Base-by-base conservation (phyloP, 2,113 vertebrate species). In the Dendropsophus ebraccatus region DNA sequence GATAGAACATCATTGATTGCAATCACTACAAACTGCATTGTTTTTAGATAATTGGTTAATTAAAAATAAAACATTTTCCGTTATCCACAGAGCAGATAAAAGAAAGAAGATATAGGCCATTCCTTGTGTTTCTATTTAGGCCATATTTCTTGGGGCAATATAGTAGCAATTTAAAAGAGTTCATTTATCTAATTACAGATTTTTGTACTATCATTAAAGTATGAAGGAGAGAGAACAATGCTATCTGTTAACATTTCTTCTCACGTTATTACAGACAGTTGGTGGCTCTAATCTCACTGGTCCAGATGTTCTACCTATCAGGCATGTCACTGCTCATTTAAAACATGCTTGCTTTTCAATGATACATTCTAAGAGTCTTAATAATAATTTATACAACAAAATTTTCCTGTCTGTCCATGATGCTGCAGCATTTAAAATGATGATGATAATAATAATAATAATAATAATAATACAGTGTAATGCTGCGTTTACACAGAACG, bases 201-300 rank as follows among this genome's bases (percentile, higher is more conserved):
- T 86, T 86, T 62, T 86, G 19, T 81, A 70, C 50, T 50, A 81
- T 81, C 77, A 86, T 86, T 86, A 74, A 81, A 86, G 77, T 86
- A 67, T 86, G 77, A 60, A 86, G 67, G 28, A 70, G 25, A 52
- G 67, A 81, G 85, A 81, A 86, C 69, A 86, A 49, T 62, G 25
- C 54, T 81, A 74, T 86, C 67, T 73, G 23, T 7, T 35, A 65
- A 50, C 25, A 62, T 58, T 45, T 85, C 58, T 17, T 84, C 77
- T 60, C 30, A 30, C 35, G 76, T 56, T 72, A 41, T 25, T 52
- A 37, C 35, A 62, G 52, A 81, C 74, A 81, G 65, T 86, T 50
- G 84, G 76, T 86, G 49, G 76, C 76, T 65, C 21, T 86, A 81
- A 86, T 86, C 85, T 81, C 52, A 49, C 70, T 67, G 77, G 81